Percentiles rank a stretch among this genome's conserved stretches.
phyloP scores from a whole-genome alignment of 2,888 invertebrate genomes.

The Clostera curtula region DNA sequence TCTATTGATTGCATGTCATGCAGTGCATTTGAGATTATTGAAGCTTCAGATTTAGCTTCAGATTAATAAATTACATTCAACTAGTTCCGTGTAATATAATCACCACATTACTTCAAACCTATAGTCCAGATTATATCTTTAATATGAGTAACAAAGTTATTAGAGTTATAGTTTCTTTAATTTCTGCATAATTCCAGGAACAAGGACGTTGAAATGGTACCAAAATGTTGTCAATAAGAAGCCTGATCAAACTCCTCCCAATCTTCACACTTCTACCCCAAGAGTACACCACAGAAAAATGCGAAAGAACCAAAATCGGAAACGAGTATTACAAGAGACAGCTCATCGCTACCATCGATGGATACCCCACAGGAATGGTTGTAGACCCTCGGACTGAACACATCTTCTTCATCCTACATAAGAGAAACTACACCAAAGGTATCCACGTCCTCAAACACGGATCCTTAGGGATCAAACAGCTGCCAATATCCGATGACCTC shows the following conservation, averaged over 20 bases:
- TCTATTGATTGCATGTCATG: too few species aligned
- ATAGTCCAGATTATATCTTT: too few species aligned
- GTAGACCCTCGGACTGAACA: conserved; percentile 55
- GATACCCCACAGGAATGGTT: conserved; percentile 56
- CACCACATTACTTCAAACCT: too few species aligned
- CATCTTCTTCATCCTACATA: conserved; percentile 60
- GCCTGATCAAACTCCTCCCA: conserved; percentile 16
- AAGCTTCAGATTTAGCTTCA: too few species aligned
- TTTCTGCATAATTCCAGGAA: conserved; percentile 11
- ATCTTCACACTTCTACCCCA: conserved; percentile 22
- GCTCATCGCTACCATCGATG: conserved; percentile 57
- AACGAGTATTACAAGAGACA: conserved; percentile 55
- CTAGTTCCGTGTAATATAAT: too few species aligned
- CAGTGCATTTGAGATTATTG: too few species aligned
- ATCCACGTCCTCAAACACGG: conserved; percentile 56
- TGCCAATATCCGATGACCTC: conserved; percentile 53
- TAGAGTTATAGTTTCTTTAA: not conserved
- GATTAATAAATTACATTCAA: too few species aligned
- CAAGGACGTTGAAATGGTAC: conserved; percentile 33
- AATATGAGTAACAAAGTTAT: too few species aligned
- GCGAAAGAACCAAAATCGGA: conserved; percentile 56
- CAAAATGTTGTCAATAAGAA: conserved; percentile 29
- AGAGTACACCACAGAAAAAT: conserved; percentile 35
- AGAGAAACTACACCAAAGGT: conserved; percentile 62
- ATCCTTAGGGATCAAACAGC: conserved; percentile 50